Base-by-base conservation (phyloP, 1,140 invertebrate species). In the Zaprionus nigranus region DNA sequence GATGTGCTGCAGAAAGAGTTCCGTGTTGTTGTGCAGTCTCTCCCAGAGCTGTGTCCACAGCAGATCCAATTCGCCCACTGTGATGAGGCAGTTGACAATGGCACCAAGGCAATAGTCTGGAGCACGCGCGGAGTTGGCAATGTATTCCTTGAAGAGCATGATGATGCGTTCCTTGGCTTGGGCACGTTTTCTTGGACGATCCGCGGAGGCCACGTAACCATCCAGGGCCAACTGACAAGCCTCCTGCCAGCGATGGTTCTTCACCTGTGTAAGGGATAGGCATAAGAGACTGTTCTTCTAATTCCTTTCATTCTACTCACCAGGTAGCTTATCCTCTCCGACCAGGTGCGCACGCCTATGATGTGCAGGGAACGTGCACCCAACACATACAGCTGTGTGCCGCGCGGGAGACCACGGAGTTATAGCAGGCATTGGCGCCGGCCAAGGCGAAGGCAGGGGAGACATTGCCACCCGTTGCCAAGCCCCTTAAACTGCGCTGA, bases 401-500 rank as follows among this genome's bases (percentile, higher is more conserved):
- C 96, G 74, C 96, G 74, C 96, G 95, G 60, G 96, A 96, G 64
- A 97, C 95, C 20, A 98, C 95, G 17, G 98, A 98, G 81, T 98
- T 98, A 82, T 98, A 98, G 88, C 97, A 98, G 7, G 97, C 97
- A 82, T 96, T 94, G 92, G 98, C 96, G 1, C 97, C 97, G 49
- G 96, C 96, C 66, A 95, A 93, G 6, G 92, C 92, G 13, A 93
- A 87, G 13, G 92, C 92, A 2, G 92, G 91, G 2, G 95, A 95
- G 2, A 96, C 95, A 69, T 95, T 94, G 1, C 95, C 95, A 2
- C 95, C 95, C 0, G 95, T 95, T 76, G 96, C 96, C 96, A 68
- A 97, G 94, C 1, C 97, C 98, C 93, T 99, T 99, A 88, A 99
- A 99, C 93, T 98, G 97, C 80, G 97, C 97, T 28, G 97, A 98